A percentile compares a stretch with the other conserved stretches of the same genome.
Evolutionary conservation across 2,797 vertebrate species (phyloP).

Genomic region (Girardinus metallicus): DNA sequence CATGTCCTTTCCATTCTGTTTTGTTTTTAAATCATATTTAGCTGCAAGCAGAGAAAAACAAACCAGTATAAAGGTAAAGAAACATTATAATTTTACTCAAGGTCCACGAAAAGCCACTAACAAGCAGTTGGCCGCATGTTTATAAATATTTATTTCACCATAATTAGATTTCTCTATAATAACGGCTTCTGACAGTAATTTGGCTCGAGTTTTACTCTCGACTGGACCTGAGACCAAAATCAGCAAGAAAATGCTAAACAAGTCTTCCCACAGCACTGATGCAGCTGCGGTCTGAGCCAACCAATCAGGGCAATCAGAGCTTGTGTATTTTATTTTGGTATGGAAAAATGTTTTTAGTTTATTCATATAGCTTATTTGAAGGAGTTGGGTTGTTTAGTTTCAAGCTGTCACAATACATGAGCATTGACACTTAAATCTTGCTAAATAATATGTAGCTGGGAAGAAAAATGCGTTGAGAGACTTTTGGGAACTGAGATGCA

Average conservation of each 20-base stretch:
- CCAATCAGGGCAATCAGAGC: not conserved
- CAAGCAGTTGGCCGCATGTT: conserved; percentile 15
- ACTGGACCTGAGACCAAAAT: conserved; percentile 20
- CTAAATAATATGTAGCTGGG: not conserved
- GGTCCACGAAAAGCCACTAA: conserved; percentile 45
- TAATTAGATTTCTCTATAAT: conserved; percentile 34
- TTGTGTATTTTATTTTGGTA: not conserved
- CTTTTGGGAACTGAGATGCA: not conserved
- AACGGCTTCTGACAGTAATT: conserved; percentile 24
- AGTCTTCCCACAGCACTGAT: not conserved
- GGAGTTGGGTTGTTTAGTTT: not conserved
- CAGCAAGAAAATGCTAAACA: conserved; percentile 24
- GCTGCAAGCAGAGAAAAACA: not conserved
- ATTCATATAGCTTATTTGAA: not conserved
- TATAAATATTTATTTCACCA: conserved; percentile 54
- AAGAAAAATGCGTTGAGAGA: not conserved
- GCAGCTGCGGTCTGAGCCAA: conserved; percentile 8
- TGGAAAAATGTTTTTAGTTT: conserved; percentile 9
- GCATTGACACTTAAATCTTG: not conserved
- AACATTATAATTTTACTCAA: conserved; percentile 41
- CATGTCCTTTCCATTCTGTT: conserved; percentile 20
- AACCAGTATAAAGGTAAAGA: conserved; percentile 29
- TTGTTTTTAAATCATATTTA: conserved; percentile 10
- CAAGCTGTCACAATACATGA: not conserved
- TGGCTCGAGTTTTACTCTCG: conserved; percentile 15